Conservation (phyloP, 2,113 vertebrate species). For the Chelonoidis abingdonii region DNA sequence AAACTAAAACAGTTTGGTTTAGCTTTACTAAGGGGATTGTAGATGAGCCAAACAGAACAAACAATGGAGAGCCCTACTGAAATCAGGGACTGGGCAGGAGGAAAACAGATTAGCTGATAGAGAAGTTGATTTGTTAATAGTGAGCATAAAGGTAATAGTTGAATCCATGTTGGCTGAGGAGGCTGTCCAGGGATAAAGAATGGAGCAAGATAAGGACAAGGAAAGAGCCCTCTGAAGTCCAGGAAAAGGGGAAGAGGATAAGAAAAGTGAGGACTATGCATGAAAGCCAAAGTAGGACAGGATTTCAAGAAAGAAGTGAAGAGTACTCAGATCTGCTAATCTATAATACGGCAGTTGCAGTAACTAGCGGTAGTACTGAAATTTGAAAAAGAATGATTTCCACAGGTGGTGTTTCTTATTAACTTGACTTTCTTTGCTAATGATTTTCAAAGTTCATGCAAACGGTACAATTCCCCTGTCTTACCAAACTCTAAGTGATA, state of each 20-base stretch:
- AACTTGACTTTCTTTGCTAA: neutral
- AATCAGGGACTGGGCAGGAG: neutral
- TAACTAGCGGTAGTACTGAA: neutral
- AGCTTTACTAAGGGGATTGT: neutral
- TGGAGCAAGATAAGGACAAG: neutral
- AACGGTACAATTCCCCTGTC: neutral
- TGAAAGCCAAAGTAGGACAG: slow-evolving; percentile 6
- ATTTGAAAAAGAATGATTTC: slow-evolving; percentile 17
- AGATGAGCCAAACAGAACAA: neutral
- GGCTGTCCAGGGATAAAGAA: neutral
- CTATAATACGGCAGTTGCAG: slow-evolving; percentile 24
- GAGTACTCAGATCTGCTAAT: slow-evolving; percentile 16
- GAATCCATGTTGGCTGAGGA: neutral
- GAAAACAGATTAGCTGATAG: neutral
- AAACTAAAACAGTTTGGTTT: neutral
- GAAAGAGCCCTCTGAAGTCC: neutral
- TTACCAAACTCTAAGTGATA: neutral
- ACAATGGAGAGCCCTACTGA: neutral
- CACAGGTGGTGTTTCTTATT: neutral
- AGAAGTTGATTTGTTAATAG: neutral
- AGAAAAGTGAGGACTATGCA: neutral
- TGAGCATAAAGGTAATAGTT: neutral
- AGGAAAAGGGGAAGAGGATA: slow-evolving; percentile 1
- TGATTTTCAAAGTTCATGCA: slow-evolving; percentile 10
- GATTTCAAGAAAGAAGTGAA: slow-evolving; percentile 46